Conservation (phyloP, 1,140 invertebrate species). For the Zeugodacus cucurbitae region DNA sequence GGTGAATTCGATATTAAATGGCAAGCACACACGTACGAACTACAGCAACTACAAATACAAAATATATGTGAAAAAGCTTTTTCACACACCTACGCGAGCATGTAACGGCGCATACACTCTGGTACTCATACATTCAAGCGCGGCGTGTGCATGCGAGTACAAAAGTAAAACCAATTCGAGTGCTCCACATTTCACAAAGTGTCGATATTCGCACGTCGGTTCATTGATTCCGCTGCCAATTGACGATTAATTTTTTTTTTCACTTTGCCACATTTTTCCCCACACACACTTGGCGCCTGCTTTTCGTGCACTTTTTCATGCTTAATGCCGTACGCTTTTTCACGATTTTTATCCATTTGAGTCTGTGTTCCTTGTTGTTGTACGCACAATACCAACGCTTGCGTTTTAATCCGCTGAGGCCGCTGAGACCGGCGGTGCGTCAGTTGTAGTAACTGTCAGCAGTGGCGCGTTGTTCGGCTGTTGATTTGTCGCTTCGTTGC, state of each 20-base stretch:
- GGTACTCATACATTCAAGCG: not conserved
- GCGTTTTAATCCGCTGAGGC: not conserved
- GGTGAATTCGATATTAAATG: not conserved
- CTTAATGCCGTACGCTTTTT: not conserved
- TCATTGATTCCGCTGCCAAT: conserved; percentile 15
- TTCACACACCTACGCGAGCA: conserved; percentile 7
- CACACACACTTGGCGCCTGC: not conserved
- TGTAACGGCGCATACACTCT: not conserved
- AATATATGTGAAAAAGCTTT: not conserved
- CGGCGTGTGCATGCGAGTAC: not conserved
- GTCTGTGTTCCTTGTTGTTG: not conserved
- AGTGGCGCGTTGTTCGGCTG: not conserved
- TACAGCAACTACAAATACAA: not conserved
- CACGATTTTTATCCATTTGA: not conserved
- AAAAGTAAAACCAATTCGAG: not conserved
- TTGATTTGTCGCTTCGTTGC: not conserved
- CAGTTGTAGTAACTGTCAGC: not conserved
- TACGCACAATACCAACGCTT: not conserved
- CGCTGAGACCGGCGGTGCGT: not conserved
- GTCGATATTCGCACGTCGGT: conserved; percentile 36
- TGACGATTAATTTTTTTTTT: conserved; percentile 5
- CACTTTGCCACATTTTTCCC: not conserved
- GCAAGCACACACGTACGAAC: not conserved
- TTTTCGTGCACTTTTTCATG: not conserved
- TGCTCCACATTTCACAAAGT: conserved; percentile 29